Evolutionary conservation across 2,113 vertebrate species (phyloP), one percentile per base, ranked within the genome.

Genomic region (Trematocara marginatum): DNA sequence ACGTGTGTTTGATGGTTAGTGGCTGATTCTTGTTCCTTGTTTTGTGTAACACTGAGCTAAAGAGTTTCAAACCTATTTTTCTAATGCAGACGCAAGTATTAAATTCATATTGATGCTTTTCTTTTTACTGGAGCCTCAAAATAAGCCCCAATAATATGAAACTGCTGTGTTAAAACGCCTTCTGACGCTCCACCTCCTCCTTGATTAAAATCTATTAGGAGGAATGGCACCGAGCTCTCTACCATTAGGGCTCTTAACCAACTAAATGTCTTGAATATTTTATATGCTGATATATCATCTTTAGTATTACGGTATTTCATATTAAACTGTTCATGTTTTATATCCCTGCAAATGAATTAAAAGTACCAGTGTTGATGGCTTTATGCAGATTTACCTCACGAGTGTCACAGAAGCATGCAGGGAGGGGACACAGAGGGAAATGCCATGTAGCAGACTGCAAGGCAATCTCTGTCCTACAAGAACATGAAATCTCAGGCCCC

Each of bases 261-360:
- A 87, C 84, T 71, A 71, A 91, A 82, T 83, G 92, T 92, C 90
- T 81, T 15, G 10, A 18, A 71, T 80, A 42, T 85, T 91, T 89
- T 80, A 90, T 69, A 8, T 2, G 84, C 45, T 64, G 40, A n/a
- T 88, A 53, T 4, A 90, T 92, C 89, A 87, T 86, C 59, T 86
- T 80, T 26, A 88, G 71, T 84, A 8, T 86, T 61, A 9, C 53
- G 3, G 64, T 52, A 1, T 82, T 86, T 88, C 57, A 90, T 66
- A 78, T 78, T 56, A 54, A 26, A 49, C 38, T 45, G 26, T 54
- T 79, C 42, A 45, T 81, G 78, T 54, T 90, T 88, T 83, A 86
- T 74, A 66, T 45, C 23, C 23, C 1, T 8, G 7, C 66, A 78
- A 66, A 79, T 92, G 83, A 81, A 89, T 88, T 57, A 34, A 69